Percentiles rank a stretch among this genome's conserved stretches.
phyloP scores from a whole-genome alignment of 2,113 vertebrate genomes.

The Prochilodus magdalenae region DNA sequence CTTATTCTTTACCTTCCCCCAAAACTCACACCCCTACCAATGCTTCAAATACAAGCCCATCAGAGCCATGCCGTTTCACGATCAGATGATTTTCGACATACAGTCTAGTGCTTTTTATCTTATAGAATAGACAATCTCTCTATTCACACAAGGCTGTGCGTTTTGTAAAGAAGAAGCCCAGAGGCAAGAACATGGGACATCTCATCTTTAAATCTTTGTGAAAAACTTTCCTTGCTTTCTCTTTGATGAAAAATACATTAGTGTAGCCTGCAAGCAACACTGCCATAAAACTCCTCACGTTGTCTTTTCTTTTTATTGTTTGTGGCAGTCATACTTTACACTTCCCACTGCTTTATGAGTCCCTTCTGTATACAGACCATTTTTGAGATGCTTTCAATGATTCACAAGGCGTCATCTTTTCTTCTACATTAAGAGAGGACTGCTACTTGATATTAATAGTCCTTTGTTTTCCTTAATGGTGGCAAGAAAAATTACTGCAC shows the following conservation, averaged over 20 bases:
- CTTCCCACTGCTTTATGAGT: slow-evolving; percentile 26
- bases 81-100: not conserved
- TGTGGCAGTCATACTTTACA: slow-evolving; percentile 5
- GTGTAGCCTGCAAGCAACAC: not conserved
- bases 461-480: slow-evolving; percentile 28
- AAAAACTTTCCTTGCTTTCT: not conserved
- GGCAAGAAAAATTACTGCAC: slow-evolving; percentile 4
- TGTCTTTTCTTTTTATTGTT: not conserved
- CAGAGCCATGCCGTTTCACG: not conserved
- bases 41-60: slow-evolving; percentile 8
- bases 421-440: not conserved
- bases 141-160: not conserved
- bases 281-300: not conserved
- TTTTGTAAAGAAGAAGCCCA: not conserved
- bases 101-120: not conserved
- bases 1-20: not conserved
- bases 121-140: not conserved
- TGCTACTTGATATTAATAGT: not conserved
- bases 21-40: not conserved
- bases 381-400: slow-evolving; percentile 3
- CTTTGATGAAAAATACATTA: slow-evolving; percentile 28
- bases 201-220: slow-evolving; percentile 10
- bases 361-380: slow-evolving; percentile 1
- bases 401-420: not conserved
- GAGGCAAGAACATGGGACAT: not conserved